Evolutionary conservation across 2,113 vertebrate genomes (phyloP).

Genomic region (Eurypyga helias): DNA sequence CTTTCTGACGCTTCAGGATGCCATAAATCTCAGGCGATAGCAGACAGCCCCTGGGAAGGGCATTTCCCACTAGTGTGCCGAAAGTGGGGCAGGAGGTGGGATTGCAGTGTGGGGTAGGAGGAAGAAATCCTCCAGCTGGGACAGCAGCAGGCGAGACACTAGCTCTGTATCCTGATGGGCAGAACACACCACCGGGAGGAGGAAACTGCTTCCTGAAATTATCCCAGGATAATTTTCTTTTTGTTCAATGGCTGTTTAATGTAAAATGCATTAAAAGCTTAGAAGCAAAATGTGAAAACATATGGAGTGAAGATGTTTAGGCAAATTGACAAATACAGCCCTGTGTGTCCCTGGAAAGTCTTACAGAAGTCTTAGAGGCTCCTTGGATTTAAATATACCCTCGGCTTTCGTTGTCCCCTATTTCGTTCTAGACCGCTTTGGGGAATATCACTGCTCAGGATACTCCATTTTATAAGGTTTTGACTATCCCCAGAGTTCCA

Average conservation of each 20-base stretch:
- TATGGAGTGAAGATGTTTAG: conserved; percentile 22
- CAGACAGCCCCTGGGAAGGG: not conserved
- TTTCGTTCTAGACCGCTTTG: not conserved
- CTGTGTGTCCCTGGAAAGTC: not conserved
- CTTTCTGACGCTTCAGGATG: not conserved
- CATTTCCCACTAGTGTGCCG: not conserved
- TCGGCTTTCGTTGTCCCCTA: not conserved
- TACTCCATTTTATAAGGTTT: conserved; percentile 19
- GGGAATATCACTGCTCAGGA: not conserved
- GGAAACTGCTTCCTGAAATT: conserved; percentile 10
- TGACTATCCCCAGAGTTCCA: not conserved
- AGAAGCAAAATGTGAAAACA: conserved; percentile 34
- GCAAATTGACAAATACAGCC: conserved; percentile 7
- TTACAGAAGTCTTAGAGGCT: not conserved
- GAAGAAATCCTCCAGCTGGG: fast-evolving
- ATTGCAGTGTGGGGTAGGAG: not conserved
- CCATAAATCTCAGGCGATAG: not conserved
- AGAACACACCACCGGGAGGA: not conserved
- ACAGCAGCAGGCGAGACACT: not conserved
- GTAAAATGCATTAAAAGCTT: conserved; percentile 59
- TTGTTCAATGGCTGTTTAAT: conserved; percentile 16
- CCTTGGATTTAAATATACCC: conserved; percentile 7
- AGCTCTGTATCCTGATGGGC: not conserved
- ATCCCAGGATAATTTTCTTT: not conserved
- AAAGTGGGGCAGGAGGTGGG: not conserved